These are phyloP conservation scores for Plodia interpunctella DNA, from an alignment of 1,140 invertebrate genomes.

Conservation along the genomic window DNA sequence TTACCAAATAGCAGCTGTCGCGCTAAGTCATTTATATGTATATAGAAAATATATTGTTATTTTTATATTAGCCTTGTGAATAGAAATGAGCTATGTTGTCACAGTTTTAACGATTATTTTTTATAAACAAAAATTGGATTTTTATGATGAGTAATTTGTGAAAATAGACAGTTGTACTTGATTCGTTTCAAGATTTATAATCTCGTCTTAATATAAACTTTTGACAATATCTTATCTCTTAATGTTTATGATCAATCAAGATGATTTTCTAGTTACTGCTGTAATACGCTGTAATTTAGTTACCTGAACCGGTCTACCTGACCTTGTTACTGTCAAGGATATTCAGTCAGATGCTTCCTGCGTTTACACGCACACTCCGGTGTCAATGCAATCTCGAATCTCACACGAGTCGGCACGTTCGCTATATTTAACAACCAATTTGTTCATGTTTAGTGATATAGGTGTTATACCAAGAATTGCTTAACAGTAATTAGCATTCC, in stretches of 20 bases:
- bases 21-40: too few relatives aligned
- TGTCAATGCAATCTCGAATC: conserved; percentile 14
- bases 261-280: not conserved
- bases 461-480: conserved; percentile 15
- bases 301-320: conserved; percentile 29
- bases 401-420: conserved; percentile 16
- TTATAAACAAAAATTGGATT: too few relatives aligned
- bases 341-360: conserved; percentile 52
- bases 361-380: conserved; percentile 25
- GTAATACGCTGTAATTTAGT: not conserved
- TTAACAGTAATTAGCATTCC: conserved; percentile 20
- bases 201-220: too few relatives aligned
- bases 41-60: too few relatives aligned
- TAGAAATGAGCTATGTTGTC: too few relatives aligned
- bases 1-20: not conserved
- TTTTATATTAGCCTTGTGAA: too few relatives aligned
- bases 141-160: too few relatives aligned
- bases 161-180: too few relatives aligned
- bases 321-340: conserved; percentile 67
- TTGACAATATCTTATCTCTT: too few relatives aligned
- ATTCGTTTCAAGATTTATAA: too few relatives aligned
- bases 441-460: conserved; percentile 20
- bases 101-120: too few relatives aligned
- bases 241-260: not conserved
- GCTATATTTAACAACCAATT: conserved; percentile 26